Evolutionary conservation across 2,888 invertebrate species (phyloP), one percentile per base, ranked within the genome.

Genomic region (Drosophila kokeensis): DNA sequence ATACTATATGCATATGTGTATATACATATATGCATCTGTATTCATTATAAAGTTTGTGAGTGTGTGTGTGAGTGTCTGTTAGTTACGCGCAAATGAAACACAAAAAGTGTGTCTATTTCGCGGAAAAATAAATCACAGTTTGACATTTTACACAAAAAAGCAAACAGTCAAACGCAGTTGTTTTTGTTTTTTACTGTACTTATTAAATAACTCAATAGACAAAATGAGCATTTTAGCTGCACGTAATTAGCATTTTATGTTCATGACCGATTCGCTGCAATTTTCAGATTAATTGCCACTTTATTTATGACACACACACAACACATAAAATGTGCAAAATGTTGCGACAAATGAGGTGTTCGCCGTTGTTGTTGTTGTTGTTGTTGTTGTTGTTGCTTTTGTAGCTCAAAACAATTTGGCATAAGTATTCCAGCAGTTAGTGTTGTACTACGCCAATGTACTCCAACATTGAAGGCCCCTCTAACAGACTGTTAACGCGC

Each of bases 61-160:
- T 63, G 52, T 58, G 29, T 49, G 49, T 63, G 15, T 40, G 53
- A 49, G 21, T 48, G 21, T 49, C 45, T 61, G 67, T 64, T 64
- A 49, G 68, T 72, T 75, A 66, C 65, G 61, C 64, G 65, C 45
- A 64, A 69, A 11, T 68, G 58, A 61, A 63, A 74, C 11, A 72
- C 69, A 77, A 84, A 84, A 79, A 78, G 59, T 76, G 32, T 80
- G 64, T 83, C 73, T 82, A 76, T 81, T 75, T 29, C 72, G 58
- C 76, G 81, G 81, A 83, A 84, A 76, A 81, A 85, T 87, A 87
- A 87, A 87, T 88, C 88, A 83, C 79, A 77, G 52, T 81, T 87
- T 83, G 86, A 86, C 86, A 81, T 82, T 74, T 74, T 76, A 73
- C 79, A 75, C 29, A 73, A 54, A 53, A 66, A 50, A 60, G 21